Evolutionary conservation across 2,113 vertebrate genomes (phyloP), one percentile per base, ranked within the genome.

Genomic region (Numenius arquata): DNA sequence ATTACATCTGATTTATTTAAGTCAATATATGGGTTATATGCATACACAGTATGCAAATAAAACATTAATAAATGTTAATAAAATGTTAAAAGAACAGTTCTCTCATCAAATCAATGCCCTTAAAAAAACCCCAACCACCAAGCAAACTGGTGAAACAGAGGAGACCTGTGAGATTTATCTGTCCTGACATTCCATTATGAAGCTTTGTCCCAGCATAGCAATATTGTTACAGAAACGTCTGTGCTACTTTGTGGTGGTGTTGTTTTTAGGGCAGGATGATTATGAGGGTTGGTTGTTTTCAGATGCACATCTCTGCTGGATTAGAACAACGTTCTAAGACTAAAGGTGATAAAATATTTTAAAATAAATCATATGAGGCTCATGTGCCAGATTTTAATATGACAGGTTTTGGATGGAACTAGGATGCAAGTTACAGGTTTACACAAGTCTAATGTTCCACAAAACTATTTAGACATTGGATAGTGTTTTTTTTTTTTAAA

Each of bases 391-490:
- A 85, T 92, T 95, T 88, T 77, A 88, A 55, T 89, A 83, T 74
- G 67, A 88, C 83, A 71, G 15, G 67, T 43, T 89, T 75, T 74
- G 68, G 38, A 80, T 55, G 70, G 55, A 91, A 87, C 27, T 40
- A 88, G 75, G 30, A 56, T 92, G n/a, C 83, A 84, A 29, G 30
- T 67, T 92, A 74, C 90, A 95, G 59, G 90, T 92, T 95, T 80
- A 85, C 32, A 88, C 92, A 96, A 81, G 92, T 66, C 72, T 59
- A 17, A 48, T 55, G 30, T 55, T 80, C 32, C 38, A 70, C 38
- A 66, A 93, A 88, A 66, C 72, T 90, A 72, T 83, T 72, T n/a
- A 85, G 36, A 66, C 5, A 65, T 38, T 59, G 10, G 19, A 25
- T 50, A 8, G n/a, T n/a, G 41, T 12, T 26, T 26, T 25, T 13